phyloP scores from a whole-genome alignment of 2,113 vertebrate species.

The Tyrannus savana region DNA sequence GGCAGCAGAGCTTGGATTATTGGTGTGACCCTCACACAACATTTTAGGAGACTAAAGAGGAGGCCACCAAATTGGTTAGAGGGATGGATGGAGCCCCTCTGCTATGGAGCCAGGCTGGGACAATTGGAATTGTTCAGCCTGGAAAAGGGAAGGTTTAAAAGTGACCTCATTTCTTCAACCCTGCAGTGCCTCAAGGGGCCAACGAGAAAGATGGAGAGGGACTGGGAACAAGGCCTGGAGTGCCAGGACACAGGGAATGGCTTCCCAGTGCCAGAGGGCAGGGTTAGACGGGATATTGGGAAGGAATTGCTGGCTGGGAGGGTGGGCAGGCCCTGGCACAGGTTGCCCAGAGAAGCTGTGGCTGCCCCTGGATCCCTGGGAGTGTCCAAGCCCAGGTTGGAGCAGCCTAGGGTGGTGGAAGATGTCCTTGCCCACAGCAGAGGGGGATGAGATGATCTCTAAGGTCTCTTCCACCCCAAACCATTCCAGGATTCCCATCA shows the following conservation, averaged over 20 bases:
- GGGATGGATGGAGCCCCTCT: background rate
- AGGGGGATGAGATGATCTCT: background rate
- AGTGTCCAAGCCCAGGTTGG: background rate
- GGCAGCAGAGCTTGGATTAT: background rate
- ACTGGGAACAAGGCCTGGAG: too few species aligned
- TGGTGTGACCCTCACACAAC: accelerated
- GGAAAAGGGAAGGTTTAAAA: background rate
- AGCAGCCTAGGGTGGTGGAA: background rate
- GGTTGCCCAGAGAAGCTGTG: background rate
- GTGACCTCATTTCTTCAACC: background rate
- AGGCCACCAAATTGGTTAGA: background rate
- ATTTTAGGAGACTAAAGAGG: background rate
- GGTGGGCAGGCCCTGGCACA: background rate
- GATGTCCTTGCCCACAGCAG: background rate
- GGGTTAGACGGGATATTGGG: background rate
- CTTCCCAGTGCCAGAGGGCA: background rate
- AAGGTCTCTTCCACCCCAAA: background rate
- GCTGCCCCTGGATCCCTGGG: background rate
- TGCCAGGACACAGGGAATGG: background rate
- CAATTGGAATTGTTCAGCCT: background rate
- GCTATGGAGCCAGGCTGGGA: background rate
- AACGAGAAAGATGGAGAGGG: too few species aligned
- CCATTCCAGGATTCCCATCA: background rate
- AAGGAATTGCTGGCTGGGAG: background rate
- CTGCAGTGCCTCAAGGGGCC: background rate